Evolutionary conservation across 64 coral and sea anemone genomes (phyloP).

Genomic region (Cladopsammia gracilis): DNA sequence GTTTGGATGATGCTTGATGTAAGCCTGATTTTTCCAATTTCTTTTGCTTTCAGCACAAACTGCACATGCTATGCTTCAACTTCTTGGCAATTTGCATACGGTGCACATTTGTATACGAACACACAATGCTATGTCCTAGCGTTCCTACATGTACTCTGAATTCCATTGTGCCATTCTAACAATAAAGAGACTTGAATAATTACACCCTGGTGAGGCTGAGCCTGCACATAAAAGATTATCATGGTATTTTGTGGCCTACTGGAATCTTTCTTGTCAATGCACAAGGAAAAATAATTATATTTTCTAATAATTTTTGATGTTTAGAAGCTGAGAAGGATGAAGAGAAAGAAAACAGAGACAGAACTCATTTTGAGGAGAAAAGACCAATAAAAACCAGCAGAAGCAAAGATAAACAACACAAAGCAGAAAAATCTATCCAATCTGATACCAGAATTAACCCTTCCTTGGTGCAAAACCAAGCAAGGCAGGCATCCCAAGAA

Average conservation of each 20-base stretch:
- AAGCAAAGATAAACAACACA: not conserved
- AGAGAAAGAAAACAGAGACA: conserved; percentile 39
- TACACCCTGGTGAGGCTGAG: no score
- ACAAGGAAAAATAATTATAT: not conserved
- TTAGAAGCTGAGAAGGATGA: not conserved
- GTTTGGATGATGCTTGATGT: no score
- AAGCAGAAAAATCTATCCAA: not conserved
- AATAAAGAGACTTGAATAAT: no score
- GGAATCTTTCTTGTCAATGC: not conserved
- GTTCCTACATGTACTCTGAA: no score
- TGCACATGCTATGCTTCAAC: no score
- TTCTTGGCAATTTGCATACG: no score
- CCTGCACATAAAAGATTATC: no score
- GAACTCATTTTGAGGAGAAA: not conserved
- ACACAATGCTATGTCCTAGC: no score
- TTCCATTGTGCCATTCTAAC: no score
- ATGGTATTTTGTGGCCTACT: not conserved
- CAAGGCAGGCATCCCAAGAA: not conserved
- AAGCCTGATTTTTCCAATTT: no score
- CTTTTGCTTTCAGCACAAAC: no score
- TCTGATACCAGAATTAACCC: not conserved
- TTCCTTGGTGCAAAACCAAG: not conserved
- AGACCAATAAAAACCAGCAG: conserved; percentile 10
- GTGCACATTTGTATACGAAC: no score
- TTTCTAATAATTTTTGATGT: not conserved